phyloP scores from a whole-genome alignment of 2,888 invertebrate genomes.

The Dichetophora obliterata region DNA sequence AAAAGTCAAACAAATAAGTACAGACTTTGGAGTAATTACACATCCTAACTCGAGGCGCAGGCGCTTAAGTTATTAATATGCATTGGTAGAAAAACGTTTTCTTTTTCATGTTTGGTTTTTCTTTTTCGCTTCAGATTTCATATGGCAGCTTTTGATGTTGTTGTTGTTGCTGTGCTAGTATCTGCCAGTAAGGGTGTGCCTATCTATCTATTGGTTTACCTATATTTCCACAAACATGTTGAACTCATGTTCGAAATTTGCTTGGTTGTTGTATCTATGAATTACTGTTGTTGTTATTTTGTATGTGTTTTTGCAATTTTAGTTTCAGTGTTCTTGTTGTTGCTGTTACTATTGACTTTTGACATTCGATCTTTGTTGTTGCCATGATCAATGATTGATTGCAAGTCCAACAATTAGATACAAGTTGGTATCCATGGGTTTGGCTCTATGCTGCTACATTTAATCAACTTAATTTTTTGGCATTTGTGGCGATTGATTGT shows the following conservation, averaged over 20 bases:
- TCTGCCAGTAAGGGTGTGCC: neutral
- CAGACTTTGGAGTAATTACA: neutral
- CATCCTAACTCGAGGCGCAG: slow-evolving; percentile 3
- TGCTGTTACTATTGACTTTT: slow-evolving; percentile 1
- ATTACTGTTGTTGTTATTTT: neutral
- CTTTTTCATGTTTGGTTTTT: neutral
- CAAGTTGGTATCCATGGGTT: slow-evolving; percentile 1
- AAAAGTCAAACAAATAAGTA: too few relatives aligned
- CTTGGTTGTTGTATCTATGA: too few relatives aligned
- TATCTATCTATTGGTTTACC: neutral
- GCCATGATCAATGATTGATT: slow-evolving; percentile 19
- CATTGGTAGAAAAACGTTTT: neutral
- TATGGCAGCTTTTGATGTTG: neutral
- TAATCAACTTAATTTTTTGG: neutral
- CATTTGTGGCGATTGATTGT: neutral
- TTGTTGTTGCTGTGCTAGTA: too few relatives aligned
- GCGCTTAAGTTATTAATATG: slow-evolving; percentile 6
- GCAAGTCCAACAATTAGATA: neutral
- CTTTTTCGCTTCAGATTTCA: neutral
- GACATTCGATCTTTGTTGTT: neutral
- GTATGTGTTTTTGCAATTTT: neutral
- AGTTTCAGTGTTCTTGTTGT: neutral
- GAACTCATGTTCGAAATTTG: too few relatives aligned
- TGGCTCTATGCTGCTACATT: neutral
- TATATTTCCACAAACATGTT: neutral